Evolutionary conservation across 2,797 vertebrate species (phyloP).

Genomic region (Danio choprae): DNA sequence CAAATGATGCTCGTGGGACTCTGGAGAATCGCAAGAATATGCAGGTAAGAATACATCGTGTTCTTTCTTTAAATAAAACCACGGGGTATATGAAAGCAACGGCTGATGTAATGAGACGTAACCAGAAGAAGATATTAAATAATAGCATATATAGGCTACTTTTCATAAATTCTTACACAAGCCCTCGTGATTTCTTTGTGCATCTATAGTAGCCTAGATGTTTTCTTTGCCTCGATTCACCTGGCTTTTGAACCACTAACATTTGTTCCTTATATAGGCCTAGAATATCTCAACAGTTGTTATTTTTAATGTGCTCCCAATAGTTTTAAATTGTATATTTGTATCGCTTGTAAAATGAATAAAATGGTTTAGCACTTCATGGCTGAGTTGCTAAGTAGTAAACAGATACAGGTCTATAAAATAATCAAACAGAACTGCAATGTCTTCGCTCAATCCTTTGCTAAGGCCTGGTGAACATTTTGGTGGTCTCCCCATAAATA

Average conservation of each 20-base stretch:
- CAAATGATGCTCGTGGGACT: constrained; percentile 30
- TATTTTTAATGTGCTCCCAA: too few relatives aligned
- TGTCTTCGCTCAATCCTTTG: background rate
- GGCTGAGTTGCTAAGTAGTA: too few relatives aligned
- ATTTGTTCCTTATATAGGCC: background rate
- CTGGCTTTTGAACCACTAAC: background rate
- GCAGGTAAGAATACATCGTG: constrained; percentile 19
- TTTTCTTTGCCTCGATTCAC: background rate
- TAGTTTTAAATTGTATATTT: too few relatives aligned
- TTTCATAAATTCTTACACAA: background rate
- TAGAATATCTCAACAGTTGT: too few relatives aligned
- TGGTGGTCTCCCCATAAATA: constrained; percentile 3
- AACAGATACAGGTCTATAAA: too few relatives aligned
- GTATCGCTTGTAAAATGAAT: too few relatives aligned
- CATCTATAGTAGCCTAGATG: background rate
- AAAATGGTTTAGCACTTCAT: too few relatives aligned
- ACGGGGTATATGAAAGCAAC: background rate
- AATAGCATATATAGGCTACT: background rate
- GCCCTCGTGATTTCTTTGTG: constrained; percentile 1
- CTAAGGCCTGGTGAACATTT: constrained; percentile 11
- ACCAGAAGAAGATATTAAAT: background rate
- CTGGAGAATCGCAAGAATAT: background rate
- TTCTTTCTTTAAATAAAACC: constrained; percentile 5
- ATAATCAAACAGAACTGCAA: too few relatives aligned
- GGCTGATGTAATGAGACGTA: background rate